phyloP scores from a whole-genome alignment of 2,797 vertebrate species.

The Myotis planiceps region DNA sequence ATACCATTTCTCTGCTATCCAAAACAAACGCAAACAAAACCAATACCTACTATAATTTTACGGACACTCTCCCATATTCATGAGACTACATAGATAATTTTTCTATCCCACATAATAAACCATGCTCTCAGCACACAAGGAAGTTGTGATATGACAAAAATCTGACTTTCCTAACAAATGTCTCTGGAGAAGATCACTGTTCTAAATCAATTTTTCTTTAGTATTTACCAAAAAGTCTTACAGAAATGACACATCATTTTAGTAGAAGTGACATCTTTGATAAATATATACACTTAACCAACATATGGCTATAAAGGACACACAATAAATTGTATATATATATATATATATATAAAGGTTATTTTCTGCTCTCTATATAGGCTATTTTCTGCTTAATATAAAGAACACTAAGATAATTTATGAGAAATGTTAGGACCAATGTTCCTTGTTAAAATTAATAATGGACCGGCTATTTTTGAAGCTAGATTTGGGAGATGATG shows the following conservation, averaged over 20 bases:
- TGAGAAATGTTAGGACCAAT: not conserved
- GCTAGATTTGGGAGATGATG: not conserved
- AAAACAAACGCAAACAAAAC: conserved; percentile 39
- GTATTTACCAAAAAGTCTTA: not conserved
- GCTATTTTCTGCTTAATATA: not conserved
- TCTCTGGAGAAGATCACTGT: not conserved
- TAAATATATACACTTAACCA: not conserved
- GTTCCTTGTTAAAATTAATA: conserved; percentile 1
- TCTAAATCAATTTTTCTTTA: not conserved
- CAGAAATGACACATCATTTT: conserved; percentile 18
- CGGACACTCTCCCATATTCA: not conserved
- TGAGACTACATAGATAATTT: not conserved
- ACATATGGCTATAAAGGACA: not conserved
- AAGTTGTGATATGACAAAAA: not conserved
- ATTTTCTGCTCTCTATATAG: not conserved
- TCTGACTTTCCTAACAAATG: not conserved
- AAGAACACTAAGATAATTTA: not conserved
- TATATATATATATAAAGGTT: not conserved
- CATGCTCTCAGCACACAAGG: not conserved
- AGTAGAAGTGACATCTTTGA: not conserved
- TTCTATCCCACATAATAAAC: not conserved
- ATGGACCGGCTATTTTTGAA: not conserved
- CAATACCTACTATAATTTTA: not conserved
- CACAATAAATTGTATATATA: not conserved
- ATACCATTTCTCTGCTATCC: not conserved